Percentiles rank a stretch among this genome's conserved stretches.
phyloP scores from a whole-genome alignment of 2,888 invertebrate species.

The Germaria angustata region DNA sequence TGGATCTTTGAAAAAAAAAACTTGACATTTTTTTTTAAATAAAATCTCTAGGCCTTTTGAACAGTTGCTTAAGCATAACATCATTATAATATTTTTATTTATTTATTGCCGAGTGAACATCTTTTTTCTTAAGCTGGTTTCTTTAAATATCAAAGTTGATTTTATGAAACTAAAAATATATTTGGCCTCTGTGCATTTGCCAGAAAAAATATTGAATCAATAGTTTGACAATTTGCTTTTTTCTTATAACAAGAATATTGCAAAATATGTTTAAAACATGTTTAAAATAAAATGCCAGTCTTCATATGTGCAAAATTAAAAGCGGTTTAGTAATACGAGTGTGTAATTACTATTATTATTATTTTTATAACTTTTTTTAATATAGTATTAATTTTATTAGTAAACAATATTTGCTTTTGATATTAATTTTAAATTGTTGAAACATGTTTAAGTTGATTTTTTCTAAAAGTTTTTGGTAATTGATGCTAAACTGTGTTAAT shows the following conservation, averaged over 20 bases:
- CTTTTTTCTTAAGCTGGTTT: background rate
- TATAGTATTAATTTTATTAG: too few relatives aligned
- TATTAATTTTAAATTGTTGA: conserved; percentile 17
- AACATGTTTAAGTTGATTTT: background rate
- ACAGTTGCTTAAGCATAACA: conserved; percentile 18
- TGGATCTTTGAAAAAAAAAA: conserved; percentile 8
- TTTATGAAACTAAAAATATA: too few relatives aligned
- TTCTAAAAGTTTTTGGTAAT: background rate
- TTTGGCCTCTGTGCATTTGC: conserved; percentile 3
- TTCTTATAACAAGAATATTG: conserved; percentile 11
- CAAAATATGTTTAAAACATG: background rate
- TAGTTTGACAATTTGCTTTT: conserved; percentile 29
- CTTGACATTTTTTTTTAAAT: background rate
- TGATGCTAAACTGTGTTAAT: background rate
- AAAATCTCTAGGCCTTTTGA: conserved; percentile 28
- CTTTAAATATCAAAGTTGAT: conserved; percentile 53
- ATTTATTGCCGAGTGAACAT: background rate
- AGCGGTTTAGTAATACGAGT: background rate
- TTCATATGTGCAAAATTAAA: conserved; percentile 7
- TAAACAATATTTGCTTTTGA: too few relatives aligned
- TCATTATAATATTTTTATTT: conserved; percentile 13
- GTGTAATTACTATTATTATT: conserved; percentile 31
- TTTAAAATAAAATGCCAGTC: conserved; percentile 8
- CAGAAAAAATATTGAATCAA: conserved; percentile 24
- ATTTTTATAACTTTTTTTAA: too few relatives aligned